A percentile compares a stretch with the other conserved stretches of the same genome.
These are phyloP conservation scores for Rhipidura dahli DNA, from an alignment of 2,113 vertebrate species.

Conservation along the genomic window DNA sequence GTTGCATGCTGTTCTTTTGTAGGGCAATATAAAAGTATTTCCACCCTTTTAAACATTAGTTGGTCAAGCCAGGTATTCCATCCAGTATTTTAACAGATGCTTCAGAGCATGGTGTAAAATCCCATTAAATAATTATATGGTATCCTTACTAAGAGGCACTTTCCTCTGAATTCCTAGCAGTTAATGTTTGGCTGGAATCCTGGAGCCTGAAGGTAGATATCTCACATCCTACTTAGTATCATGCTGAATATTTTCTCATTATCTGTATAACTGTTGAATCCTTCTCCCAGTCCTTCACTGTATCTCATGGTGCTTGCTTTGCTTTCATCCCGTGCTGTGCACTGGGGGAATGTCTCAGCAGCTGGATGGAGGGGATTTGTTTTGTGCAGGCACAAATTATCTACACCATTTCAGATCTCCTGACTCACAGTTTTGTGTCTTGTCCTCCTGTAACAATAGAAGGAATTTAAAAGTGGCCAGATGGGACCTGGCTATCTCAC, in stretches of 20 bases:
- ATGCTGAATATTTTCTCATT: not conserved
- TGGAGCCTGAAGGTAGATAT: not conserved
- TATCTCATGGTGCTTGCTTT: not conserved
- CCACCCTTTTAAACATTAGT: not conserved
- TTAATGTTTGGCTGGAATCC: not conserved
- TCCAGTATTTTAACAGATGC: not conserved
- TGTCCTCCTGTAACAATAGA: not conserved
- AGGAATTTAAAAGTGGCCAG: not conserved
- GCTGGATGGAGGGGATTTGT: not conserved
- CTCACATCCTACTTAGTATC: not conserved
- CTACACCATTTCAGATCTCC: not conserved
- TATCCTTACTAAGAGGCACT: not conserved
- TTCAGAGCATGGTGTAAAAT: not conserved
- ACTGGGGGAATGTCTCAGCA: not conserved
- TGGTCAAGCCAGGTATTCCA: not conserved
- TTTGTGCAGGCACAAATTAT: not conserved
- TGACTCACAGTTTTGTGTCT: not conserved
- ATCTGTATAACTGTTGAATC: not conserved
- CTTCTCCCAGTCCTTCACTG: not conserved
- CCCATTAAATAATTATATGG: not conserved
- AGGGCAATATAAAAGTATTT: not conserved
- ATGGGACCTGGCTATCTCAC: not conserved
- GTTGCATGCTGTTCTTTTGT: not conserved
- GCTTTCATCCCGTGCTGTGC: not conserved
- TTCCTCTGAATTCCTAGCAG: not conserved